These are phyloP conservation scores for Melanargia galathea DNA, from an alignment of 2,888 invertebrate species.

Conservation along the genomic window DNA sequence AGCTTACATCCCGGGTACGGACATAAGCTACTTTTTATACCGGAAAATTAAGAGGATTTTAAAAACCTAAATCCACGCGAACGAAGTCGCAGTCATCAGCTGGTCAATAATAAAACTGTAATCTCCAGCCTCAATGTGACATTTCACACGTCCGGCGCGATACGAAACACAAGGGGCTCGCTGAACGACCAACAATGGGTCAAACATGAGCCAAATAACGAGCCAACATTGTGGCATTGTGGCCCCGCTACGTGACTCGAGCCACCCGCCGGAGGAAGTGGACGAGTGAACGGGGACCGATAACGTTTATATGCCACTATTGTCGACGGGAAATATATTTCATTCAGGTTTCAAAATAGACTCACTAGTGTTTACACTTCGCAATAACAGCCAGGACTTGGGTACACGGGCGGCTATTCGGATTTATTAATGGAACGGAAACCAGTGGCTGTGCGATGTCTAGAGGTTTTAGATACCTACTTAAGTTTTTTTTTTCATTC, in stretches of 20 bases:
- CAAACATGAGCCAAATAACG: slow-evolving; percentile 20
- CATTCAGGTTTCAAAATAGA: slow-evolving; percentile 27
- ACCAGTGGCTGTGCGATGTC: background rate
- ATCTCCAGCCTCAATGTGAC: slow-evolving; percentile 26
- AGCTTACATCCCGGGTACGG: too few species aligned
- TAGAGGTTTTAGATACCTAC: background rate
- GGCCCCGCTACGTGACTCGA: slow-evolving; percentile 47
- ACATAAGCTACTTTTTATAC: too few species aligned
- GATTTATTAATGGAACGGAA: slow-evolving; percentile 3
- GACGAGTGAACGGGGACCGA: slow-evolving; percentile 38
- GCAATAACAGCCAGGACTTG: background rate
- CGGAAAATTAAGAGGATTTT: too few species aligned
- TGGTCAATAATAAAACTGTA: slow-evolving; percentile 16
- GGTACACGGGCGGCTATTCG: background rate
- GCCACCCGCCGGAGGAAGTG: slow-evolving; percentile 44
- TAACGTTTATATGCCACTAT: slow-evolving; percentile 44
- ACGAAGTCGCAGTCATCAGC: too few species aligned
- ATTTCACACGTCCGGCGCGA: slow-evolving; percentile 46
- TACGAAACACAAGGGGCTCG: slow-evolving; percentile 41
- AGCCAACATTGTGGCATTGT: slow-evolving; percentile 45
- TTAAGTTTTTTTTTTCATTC: background rate
- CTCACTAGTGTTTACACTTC: slow-evolving; percentile 10
- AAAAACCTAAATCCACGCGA: too few species aligned
- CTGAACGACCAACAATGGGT: slow-evolving; percentile 40
- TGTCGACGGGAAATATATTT: slow-evolving; percentile 39